These are phyloP conservation scores for Salmo trutta DNA, from an alignment of 2,797 vertebrate genomes.

Conservation along the genomic window DNA sequence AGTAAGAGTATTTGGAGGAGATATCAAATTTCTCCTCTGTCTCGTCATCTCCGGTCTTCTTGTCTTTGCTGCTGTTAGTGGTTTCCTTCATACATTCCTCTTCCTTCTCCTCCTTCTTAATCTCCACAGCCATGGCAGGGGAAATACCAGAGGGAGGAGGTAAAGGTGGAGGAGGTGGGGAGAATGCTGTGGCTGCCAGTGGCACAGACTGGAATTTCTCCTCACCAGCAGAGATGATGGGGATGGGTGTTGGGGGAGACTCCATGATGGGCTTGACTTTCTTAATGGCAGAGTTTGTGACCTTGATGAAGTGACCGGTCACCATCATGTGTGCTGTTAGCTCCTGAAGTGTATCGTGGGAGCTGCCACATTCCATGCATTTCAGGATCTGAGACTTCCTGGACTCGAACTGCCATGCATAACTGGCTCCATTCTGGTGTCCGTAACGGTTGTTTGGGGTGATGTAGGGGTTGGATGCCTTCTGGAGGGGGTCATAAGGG, in stretches of 20 bases:
- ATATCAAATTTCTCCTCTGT: constrained; percentile 92
- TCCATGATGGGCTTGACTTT: constrained; percentile 96
- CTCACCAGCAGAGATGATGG: constrained; percentile 76
- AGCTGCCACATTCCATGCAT: constrained; percentile 99
- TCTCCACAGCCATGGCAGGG: constrained; percentile 81
- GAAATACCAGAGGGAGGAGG: constrained; percentile 86
- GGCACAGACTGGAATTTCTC: constrained; percentile 98
- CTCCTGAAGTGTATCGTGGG: constrained; percentile 92
- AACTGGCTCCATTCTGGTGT: constrained; percentile 98
- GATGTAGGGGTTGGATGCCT: constrained; percentile 93
- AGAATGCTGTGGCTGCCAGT: constrained; percentile 93
- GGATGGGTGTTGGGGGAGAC: constrained; percentile 74
- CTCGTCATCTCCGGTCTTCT: constrained; percentile 81
- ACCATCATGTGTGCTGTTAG: constrained; percentile 99
- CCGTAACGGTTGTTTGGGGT: constrained; percentile 98
- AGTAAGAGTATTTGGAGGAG: constrained; percentile 94
- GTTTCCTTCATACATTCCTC: constrained; percentile 76
- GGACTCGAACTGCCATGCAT: constrained; percentile 98
- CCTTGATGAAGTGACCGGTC: constrained; percentile 98
- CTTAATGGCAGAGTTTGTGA: constrained; percentile 98
- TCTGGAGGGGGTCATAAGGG: constrained; percentile 84
- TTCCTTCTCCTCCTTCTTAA: constrained; percentile 97
- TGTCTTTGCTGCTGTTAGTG: constrained; percentile 78
- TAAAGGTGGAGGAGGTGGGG: constrained; percentile 88
- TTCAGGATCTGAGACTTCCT: constrained; percentile 98